Evolutionary conservation across 2,113 vertebrate species (phyloP).

Genomic region (Ctenodactylus gundi): DNA sequence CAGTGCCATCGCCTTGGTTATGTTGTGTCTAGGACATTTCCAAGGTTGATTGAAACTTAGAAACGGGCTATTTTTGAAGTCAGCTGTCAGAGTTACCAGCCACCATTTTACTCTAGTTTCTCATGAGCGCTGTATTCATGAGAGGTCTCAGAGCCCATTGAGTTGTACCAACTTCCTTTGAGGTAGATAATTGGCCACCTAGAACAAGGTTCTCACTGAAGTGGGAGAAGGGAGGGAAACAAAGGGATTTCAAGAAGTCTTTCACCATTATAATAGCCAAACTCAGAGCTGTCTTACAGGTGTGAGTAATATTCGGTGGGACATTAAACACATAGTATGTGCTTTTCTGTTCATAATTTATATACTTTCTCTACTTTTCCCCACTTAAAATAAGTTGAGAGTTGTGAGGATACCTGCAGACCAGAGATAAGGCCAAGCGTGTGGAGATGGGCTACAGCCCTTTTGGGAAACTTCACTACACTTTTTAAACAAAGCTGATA

Average conservation of each 20-base stretch:
- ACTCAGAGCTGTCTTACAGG: neutral
- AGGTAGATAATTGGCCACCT: neutral
- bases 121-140: neutral
- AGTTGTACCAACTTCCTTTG: neutral
- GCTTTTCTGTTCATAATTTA: neutral
- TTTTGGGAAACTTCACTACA: neutral
- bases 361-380: neutral
- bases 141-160: neutral
- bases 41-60: constrained; percentile 24
- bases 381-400: constrained; percentile 13
- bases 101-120: constrained; percentile 7
- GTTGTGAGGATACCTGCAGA: neutral
- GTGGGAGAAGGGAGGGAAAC: neutral
- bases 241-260: neutral
- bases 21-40: neutral
- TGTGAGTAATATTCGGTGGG: neutral
- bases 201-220: constrained; percentile 1
- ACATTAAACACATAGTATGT: neutral
- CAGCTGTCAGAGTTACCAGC: constrained; percentile 15
- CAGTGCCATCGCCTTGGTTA: neutral
- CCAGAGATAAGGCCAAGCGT: neutral
- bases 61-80: constrained; percentile 23
- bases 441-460: neutral
- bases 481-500: neutral
- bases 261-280: neutral